Evolutionary conservation across 2,888 invertebrate genomes (phyloP), one percentile per base, ranked within the genome.

Genomic region (Ochropacha duplaris): DNA sequence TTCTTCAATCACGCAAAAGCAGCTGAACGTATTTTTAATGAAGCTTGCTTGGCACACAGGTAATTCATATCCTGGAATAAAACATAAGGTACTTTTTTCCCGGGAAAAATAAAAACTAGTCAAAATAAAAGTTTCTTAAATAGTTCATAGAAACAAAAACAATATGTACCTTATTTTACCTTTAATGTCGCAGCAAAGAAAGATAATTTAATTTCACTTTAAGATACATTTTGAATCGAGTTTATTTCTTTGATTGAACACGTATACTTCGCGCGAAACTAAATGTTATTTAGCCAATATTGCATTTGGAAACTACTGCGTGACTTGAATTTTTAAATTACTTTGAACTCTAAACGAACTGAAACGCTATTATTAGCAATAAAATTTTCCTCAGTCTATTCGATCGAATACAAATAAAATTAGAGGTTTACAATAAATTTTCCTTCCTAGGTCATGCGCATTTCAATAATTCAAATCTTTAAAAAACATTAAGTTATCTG

Each of bases 181-280:
- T 31, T n/a, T n/a, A n/a, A n/a, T n/a, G 11, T 28, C 34, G 34
- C 5, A 31, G 9, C 31, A 52, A 52, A 31, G 36, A 24, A 31
- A 5, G 19, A 34, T 19, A 34, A 31, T 52, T 51, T 31, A 0
- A 28, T 51, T 50, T 50, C 26, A 50, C 19, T n/a, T 28, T 50
- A 56, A 58, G 64, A 50, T 65, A 64, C 60, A 49, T 59, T 57
- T 59, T 56, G 60, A 68, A 72, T 64, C 61, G 58, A 56, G 57
- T 66, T 65, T 62, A 63, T 57, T 57, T 58, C 57, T 54, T 66
- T 64, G 64, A 69, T 69, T 66, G 60, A 57, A 60, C 58, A 14
- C 22, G 54, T 60, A 59, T 62, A 60, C 52, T 65, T 56, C 56
- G 58, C 57, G 60, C 56, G 56, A 58, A 68, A 60, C 55, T 61